These are phyloP conservation scores for Falcaria lacertinaria DNA, from an alignment of 2,888 invertebrate genomes.

Conservation along the genomic window DNA sequence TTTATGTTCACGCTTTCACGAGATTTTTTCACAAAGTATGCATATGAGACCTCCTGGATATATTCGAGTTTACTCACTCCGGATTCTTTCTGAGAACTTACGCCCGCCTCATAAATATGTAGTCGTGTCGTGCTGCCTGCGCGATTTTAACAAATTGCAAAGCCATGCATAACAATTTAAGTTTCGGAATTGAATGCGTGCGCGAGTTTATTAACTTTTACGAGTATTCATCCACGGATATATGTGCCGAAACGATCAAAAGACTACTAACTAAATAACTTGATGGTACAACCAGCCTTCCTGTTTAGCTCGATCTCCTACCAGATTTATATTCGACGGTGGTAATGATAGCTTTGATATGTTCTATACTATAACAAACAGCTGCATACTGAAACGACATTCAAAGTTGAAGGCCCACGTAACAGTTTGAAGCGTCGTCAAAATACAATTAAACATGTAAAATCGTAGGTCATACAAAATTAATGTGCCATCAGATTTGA, in stretches of 20 bases:
- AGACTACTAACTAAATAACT: no score
- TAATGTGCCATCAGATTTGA: no score
- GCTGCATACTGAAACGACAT: no score
- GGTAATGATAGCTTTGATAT: no score
- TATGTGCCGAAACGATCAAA: neutral
- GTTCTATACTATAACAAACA: no score
- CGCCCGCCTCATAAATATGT: conserved; percentile 44
- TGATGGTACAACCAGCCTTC: no score
- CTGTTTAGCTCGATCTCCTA: no score
- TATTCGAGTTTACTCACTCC: conserved; percentile 30
- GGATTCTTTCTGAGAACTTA: conserved; percentile 27
- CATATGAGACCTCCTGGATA: conserved; percentile 39
- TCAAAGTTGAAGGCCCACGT: no score
- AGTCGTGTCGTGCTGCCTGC: conserved; percentile 27
- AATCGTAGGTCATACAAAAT: no score
- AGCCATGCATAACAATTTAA: conserved; percentile 36
- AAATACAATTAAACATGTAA: no score
- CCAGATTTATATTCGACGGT: no score
- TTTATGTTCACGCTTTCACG: conserved; percentile 46
- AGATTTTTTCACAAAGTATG: conserved; percentile 58
- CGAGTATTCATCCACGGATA: neutral
- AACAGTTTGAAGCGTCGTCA: no score
- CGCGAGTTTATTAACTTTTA: neutral
- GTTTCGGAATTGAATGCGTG: conserved; percentile 4
- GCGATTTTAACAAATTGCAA: conserved; percentile 37